Percentiles rank a stretch among this genome's conserved stretches.
Evolutionary conservation across 2,888 invertebrate genomes (phyloP).

Genomic region (Aleiodes testaceus): DNA sequence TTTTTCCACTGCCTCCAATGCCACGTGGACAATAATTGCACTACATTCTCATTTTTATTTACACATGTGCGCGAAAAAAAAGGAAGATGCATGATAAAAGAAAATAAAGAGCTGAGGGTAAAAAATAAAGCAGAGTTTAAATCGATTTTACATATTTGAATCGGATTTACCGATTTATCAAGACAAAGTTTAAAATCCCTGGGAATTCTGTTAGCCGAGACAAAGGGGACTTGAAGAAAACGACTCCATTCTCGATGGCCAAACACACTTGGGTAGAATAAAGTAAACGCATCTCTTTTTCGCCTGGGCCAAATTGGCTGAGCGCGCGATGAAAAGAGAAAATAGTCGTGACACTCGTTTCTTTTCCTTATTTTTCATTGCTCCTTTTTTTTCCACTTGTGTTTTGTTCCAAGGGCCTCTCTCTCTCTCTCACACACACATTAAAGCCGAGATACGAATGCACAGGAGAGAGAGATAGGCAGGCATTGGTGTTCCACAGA

Average conservation of each 20-base stretch:
- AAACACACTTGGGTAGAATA: conserved; percentile 31
- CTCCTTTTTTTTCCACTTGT: not conserved
- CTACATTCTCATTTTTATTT: conserved; percentile 37
- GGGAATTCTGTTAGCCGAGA: conserved; percentile 9
- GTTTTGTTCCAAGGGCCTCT: not conserved
- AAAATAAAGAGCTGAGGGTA: conserved; percentile 25
- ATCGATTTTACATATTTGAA: conserved; percentile 5
- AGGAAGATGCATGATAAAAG: conserved; percentile 13
- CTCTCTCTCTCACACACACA: conserved; percentile 9
- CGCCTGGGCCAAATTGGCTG: conserved; percentile 33
- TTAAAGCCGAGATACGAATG: conserved; percentile 15
- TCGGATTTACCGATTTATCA: conserved; percentile 28
- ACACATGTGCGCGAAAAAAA: conserved; percentile 38
- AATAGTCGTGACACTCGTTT: conserved; percentile 29
- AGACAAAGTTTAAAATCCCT: conserved; percentile 27
- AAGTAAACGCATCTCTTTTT: conserved; percentile 38
- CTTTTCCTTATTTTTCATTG: not conserved
- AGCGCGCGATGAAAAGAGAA: conserved; percentile 4
- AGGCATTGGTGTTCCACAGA: conserved; percentile 51
- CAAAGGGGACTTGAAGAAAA: conserved; percentile 21
- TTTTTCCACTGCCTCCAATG: conserved; percentile 44
- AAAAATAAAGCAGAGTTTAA: conserved; percentile 34
- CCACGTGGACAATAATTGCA: conserved; percentile 49
- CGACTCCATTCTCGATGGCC: conserved; percentile 41
- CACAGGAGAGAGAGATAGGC: conserved; percentile 39